A percentile compares a stretch with the other conserved stretches of the same genome.
Evolutionary conservation across 2,113 vertebrate species (phyloP).

Genomic region (Lamprotornis superbus): DNA sequence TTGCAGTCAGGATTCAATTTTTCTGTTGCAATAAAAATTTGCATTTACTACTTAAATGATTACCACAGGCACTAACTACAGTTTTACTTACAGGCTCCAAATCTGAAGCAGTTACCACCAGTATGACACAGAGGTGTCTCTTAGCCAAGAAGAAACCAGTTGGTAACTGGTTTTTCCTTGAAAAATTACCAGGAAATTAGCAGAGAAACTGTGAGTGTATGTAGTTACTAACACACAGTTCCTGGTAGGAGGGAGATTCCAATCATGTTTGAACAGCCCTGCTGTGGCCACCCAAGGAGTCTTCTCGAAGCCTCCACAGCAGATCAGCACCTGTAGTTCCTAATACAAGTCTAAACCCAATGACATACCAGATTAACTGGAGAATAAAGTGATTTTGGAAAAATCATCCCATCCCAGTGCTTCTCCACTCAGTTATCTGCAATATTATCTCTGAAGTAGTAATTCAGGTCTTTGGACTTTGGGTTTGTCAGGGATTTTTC

Average conservation of each 20-base stretch:
- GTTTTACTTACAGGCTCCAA: neutral
- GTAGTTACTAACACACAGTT: neutral
- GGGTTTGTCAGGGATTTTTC: neutral
- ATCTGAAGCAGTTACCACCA: neutral
- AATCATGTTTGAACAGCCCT: neutral
- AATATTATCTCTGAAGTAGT: neutral
- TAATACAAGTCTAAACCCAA: neutral
- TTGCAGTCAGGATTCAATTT: neutral
- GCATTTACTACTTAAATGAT: neutral
- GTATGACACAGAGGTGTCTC: neutral
- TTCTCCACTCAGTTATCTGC: neutral
- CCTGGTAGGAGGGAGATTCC: neutral
- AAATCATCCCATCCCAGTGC: neutral
- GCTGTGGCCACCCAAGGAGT: neutral
- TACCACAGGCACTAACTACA: neutral
- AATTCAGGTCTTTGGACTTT: neutral
- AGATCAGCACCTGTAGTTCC: neutral
- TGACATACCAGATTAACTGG: neutral
- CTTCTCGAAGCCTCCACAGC: neutral
- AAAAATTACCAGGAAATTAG: neutral
- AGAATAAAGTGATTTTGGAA: neutral
- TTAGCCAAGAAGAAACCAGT: neutral
- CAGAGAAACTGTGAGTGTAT: neutral
- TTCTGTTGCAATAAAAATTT: neutral
- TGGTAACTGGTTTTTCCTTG: neutral